Evolutionary conservation across 2,797 vertebrate genomes (phyloP), one percentile per base, ranked within the genome.

Genomic region (Sphenodon punctatus): DNA sequence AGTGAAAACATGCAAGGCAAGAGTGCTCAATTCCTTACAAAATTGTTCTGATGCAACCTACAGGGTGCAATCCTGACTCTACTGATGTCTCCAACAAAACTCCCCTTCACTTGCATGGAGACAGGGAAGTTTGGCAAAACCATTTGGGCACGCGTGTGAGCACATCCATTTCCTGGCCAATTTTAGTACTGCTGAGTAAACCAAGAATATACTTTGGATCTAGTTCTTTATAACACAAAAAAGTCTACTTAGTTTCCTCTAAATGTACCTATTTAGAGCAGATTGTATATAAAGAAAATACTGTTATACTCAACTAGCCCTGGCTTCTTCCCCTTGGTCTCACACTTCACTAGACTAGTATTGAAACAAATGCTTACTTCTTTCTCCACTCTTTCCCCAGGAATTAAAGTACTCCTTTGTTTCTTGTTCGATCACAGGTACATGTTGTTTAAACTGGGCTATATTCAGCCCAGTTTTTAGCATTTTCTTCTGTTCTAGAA

Each of bases 401-500:
- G 96, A 96, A 90, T 95, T 86, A 83, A 99, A 99, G 90, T 99
- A 99, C 14, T 98, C 96, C 7, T 92, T 91, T 32, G 99, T 99
- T 95, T 99, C 99, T 38, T 96, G 94, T 93, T 99, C 98, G 32
- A 99, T 99, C 78, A 99, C 89, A 75, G 95, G 90, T 13, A 99
- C 95, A 1, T 99, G 97, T n/a, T 97, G 95, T 91, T 94, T 98
- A 81, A 99, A 99, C 12, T 95, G 98, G 77, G 97, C 97, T 19
- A 98, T 97, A 88, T 98, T 99, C 87, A 99, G 94, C 2, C 98
- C 98, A 0, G 96, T 99, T 96, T 99, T 99, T 84, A 99, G 86
- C 95, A 99, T 98, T 92, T 99, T 99, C 95, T 99, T 99, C 87
- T 99, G 99, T 86, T 99, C 99, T 95, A 99, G 93, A 91, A 99